Evolutionary conservation across 2,888 invertebrate genomes (phyloP), one percentile per base, ranked within the genome.

Genomic region (Coremacera marginata): DNA sequence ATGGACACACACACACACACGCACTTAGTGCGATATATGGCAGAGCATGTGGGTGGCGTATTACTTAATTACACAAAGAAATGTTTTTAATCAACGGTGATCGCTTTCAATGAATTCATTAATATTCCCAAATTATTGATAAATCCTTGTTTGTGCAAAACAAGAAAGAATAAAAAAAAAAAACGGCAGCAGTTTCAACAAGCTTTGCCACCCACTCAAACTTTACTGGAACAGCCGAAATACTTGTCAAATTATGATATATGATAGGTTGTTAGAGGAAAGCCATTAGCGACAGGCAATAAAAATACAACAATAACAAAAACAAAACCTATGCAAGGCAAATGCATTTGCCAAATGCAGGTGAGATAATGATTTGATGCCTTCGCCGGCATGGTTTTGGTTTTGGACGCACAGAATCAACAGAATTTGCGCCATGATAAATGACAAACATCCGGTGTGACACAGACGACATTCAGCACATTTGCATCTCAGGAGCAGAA

Each of bases 331-430:
- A 3, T 44, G 27, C 27, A 70, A 25, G 25, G 11, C 27, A 37
- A 62, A 63, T 63, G 63, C 72, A 72, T 65, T 65, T 16, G 51
- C 31, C 51, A 65, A 63, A 63, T 73, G 73, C 73, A 73, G 63
- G 73, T 73, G 73, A 49, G 73, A 55, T 57, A 57, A 60, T 57
- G 34, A 37, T 51, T 37, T 19, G 25, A n/a, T 16, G 55, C 51
- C 9, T 27, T 27, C 11, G 19, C 27, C n/a, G 49, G 22, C 34
- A 52, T 16, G 51, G 51, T 8, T 55, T 19, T 16, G 51, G 51
- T 8, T 55, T 19, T 22, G 22, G 55, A 19, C 7, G 55, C 55
- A 55, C 55, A 5, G 19, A 22, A 55, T 55, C 55, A 57, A 5
- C 55, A 7, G 19, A 37, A 37, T 60, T 8, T 57, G 70, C 19